These are phyloP conservation scores for Dreissena rostriformis DNA, from an alignment of 1,140 invertebrate species.

Conservation along the genomic window DNA sequence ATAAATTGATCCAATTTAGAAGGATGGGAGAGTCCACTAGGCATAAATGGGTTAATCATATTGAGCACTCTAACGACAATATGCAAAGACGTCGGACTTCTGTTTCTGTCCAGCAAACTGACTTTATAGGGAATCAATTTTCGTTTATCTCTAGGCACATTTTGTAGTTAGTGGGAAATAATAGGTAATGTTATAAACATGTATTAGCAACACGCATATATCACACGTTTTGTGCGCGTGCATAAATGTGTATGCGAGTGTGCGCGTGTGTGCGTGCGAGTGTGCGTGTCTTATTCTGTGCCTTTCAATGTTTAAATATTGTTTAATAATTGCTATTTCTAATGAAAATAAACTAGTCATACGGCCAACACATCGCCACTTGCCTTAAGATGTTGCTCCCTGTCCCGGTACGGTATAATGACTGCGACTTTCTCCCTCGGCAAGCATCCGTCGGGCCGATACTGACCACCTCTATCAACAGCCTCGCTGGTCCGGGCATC, in stretches of 20 bases:
- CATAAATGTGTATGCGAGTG: background rate
- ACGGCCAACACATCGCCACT: background rate
- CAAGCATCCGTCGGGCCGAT: slow-evolving; percentile 58
- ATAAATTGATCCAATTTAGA: too few species aligned
- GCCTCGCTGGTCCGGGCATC: background rate
- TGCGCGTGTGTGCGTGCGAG: too few species aligned
- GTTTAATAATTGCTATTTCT: background rate
- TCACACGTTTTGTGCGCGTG: background rate
- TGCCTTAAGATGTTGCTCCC: slow-evolving; percentile 63
- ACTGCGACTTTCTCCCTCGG: slow-evolving; percentile 65
- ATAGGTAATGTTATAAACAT: background rate
- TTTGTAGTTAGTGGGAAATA: too few species aligned
- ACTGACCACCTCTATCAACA: slow-evolving; percentile 55
- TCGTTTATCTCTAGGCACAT: too few species aligned
- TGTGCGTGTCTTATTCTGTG: background rate
- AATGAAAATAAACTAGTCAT: background rate
- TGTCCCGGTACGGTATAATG: slow-evolving; percentile 69
- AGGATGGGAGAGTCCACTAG: too few species aligned
- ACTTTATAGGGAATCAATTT: too few species aligned
- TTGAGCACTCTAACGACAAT: too few species aligned
- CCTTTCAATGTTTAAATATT: background rate
- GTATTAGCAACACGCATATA: background rate
- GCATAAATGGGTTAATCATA: too few species aligned
- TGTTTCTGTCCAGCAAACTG: too few species aligned
- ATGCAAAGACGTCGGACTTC: too few species aligned